Evolutionary conservation across 2,888 invertebrate species (phyloP).

Genomic region (Entomobrya multifasciata): DNA sequence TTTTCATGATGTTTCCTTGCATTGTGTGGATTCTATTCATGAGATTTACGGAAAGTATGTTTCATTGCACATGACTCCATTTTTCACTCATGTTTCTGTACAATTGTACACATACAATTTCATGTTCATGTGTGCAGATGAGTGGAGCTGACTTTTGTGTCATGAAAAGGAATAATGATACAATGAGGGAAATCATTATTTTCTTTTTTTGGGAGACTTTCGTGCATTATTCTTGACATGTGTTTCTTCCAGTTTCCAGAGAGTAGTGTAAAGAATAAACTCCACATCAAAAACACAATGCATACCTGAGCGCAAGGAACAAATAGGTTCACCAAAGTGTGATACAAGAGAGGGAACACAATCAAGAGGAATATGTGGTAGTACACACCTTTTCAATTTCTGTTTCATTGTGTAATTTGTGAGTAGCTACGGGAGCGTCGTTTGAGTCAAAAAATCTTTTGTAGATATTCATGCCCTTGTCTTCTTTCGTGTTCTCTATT

Average conservation of each 20-base stretch:
- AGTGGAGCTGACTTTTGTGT: not conserved
- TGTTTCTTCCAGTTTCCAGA: slow-evolving; percentile 50
- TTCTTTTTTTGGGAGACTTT: slow-evolving; percentile 43
- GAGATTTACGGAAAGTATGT: slow-evolving; percentile 7
- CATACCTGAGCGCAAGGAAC: slow-evolving; percentile 58
- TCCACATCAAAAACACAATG: slow-evolving; percentile 43
- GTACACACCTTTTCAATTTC: slow-evolving; percentile 66
- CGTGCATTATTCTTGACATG: slow-evolving; percentile 56
- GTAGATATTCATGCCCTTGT: too few species aligned
- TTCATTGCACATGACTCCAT: slow-evolving; percentile 58
- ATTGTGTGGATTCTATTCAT: slow-evolving; percentile 58
- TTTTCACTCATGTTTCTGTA: slow-evolving; percentile 41
- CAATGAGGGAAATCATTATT: slow-evolving; percentile 41
- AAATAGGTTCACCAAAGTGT: slow-evolving; percentile 55
- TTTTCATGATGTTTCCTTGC: slow-evolving; percentile 30
- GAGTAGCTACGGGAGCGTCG: not conserved
- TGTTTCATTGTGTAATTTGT: slow-evolving; percentile 38
- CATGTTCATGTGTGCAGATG: not conserved
- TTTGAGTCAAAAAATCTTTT: too few species aligned
- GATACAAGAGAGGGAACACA: not conserved
- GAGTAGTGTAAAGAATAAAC: not conserved
- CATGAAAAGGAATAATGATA: not conserved
- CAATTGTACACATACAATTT: slow-evolving; percentile 17
- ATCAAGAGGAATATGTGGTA: slow-evolving; percentile 24
- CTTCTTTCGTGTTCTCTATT: too few species aligned